Percentiles rank a stretch among this genome's conserved stretches.
These are phyloP conservation scores for Crenuchus spilurus DNA, from an alignment of 2,797 vertebrate species.

Conservation along the genomic window DNA sequence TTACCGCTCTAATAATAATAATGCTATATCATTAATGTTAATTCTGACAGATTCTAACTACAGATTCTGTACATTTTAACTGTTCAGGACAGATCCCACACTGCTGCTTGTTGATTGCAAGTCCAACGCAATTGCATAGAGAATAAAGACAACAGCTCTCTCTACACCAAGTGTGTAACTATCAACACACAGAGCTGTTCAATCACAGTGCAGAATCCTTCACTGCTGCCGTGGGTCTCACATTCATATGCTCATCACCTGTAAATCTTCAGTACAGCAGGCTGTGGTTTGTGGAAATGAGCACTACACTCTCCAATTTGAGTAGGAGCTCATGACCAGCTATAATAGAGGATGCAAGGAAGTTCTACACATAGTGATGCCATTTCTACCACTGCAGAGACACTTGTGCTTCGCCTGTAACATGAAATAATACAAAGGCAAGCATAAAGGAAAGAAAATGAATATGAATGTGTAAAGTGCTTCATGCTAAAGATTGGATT, in stretches of 20 bases:
- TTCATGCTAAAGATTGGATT: conserved; percentile 41
- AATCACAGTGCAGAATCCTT: conserved; percentile 84
- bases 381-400: conserved; percentile 12
- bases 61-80: conserved; percentile 12
- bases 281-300: background rate
- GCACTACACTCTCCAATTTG: conserved; percentile 16
- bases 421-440: conserved; percentile 3
- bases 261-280: background rate
- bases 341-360: conserved; percentile 13
- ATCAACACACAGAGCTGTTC: conserved; percentile 78
- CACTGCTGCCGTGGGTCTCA: conserved; percentile 81
- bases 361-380: background rate
- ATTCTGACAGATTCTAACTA: conserved; percentile 6
- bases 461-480: conserved; percentile 46
- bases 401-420: background rate
- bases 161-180: conserved; percentile 74
- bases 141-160: conserved; percentile 82
- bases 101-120: conserved; percentile 55
- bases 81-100: conserved; percentile 34
- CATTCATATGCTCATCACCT: conserved; percentile 72
- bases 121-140: conserved; percentile 78
- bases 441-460: conserved; percentile 1
- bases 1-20: background rate
- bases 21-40: background rate
- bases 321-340: conserved; percentile 17